Evolutionary conservation across 1,140 invertebrate species (phyloP).

Genomic region (Mamestra configurata): DNA sequence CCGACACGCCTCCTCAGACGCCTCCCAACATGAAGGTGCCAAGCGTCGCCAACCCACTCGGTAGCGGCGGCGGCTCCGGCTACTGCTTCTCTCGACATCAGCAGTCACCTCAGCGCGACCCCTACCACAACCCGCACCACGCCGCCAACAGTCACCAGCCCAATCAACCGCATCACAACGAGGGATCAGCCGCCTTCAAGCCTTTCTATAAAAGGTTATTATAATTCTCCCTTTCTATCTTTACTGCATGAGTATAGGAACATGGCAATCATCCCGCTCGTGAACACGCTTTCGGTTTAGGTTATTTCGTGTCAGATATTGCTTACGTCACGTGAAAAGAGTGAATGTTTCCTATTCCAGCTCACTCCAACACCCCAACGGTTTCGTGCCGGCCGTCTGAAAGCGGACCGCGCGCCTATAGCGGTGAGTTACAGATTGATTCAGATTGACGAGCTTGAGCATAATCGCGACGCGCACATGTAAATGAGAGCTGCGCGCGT

Average conservation of each 20-base stretch:
- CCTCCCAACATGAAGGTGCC: conserved; percentile 96
- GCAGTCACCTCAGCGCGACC: conserved; percentile 86
- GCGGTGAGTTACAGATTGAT: conserved; percentile 76
- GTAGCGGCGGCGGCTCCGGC: conserved; percentile 87
- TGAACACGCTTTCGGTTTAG: conserved; percentile 6
- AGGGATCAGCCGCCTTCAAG: conserved; percentile 93
- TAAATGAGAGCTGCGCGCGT: conserved; percentile 74
- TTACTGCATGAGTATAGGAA: conserved; percentile 18
- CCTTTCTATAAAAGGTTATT: conserved; percentile 96
- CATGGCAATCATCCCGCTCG: conserved; percentile 2
- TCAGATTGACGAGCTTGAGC: conserved; percentile 65
- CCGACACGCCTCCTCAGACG: conserved; percentile 97
- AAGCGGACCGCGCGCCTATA: conserved; percentile 63
- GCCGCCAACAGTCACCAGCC: conserved; percentile 86
- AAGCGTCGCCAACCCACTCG: conserved; percentile 90
- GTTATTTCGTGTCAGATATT: conserved; percentile 44
- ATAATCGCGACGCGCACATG: conserved; percentile 63
- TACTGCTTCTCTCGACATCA: conserved; percentile 88
- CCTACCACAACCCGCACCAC: conserved; percentile 88
- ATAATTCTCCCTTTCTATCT: conserved; percentile 44
- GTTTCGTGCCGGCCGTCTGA: conserved; percentile 76
- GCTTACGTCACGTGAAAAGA: conserved; percentile 69
- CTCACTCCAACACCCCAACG: conserved; percentile 68
- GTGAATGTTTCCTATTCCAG: conserved; percentile 76
- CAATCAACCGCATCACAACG: conserved; percentile 89